phyloP scores from a whole-genome alignment of 2,113 vertebrate genomes.

The Parus major region DNA sequence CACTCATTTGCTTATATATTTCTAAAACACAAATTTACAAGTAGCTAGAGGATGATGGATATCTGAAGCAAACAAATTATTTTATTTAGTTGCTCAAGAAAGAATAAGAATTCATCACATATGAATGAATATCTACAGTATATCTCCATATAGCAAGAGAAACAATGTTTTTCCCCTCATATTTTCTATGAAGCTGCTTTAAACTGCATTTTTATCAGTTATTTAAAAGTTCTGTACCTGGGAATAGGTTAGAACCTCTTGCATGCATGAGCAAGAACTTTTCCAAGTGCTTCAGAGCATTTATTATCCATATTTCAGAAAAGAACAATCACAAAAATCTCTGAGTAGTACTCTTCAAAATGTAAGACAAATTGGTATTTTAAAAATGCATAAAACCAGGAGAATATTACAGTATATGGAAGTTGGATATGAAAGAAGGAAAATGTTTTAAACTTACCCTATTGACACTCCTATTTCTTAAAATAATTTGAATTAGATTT shows the following conservation, averaged over 20 bases:
- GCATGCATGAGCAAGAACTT: background rate
- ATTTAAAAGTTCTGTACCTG: background rate
- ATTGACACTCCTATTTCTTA: constrained; percentile 67
- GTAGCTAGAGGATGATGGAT: background rate
- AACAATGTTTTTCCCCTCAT: background rate
- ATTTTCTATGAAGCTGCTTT: background rate
- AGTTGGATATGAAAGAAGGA: background rate
- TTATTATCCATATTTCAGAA: background rate
- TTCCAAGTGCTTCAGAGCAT: background rate
- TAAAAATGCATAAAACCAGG: background rate
- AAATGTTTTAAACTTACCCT: constrained; percentile 79
- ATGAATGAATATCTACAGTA: background rate
- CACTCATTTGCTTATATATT: background rate
- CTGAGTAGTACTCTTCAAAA: background rate
- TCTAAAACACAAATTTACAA: background rate
- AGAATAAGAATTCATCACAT: background rate
- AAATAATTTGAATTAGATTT: constrained; percentile 77
- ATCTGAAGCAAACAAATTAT: background rate
- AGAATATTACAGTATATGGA: background rate
- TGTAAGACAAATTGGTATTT: background rate
- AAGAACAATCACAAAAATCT: background rate
- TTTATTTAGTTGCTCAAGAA: background rate
- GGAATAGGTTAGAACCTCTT: background rate
- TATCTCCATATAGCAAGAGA: background rate
- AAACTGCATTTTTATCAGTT: background rate